Percentiles rank a stretch among this genome's conserved stretches.
Conservation (phyloP, 2,888 invertebrate species). For the Gastrophysa polygoni region DNA sequence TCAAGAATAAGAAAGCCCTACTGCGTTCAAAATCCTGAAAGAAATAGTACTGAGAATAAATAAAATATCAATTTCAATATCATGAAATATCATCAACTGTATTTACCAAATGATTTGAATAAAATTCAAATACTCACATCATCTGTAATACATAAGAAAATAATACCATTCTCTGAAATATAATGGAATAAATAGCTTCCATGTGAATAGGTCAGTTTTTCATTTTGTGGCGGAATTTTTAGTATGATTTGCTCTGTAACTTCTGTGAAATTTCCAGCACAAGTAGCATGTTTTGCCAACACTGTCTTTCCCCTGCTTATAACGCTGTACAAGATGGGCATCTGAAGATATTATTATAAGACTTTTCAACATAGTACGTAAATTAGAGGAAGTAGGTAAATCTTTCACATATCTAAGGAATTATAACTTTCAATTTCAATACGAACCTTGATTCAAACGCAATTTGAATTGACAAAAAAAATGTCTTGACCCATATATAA, state of each 20-base stretch:
- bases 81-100: too few relatives aligned
- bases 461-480: too few relatives aligned
- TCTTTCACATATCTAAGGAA: too few relatives aligned
- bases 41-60: constrained; percentile 15
- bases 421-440: too few relatives aligned
- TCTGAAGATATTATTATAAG: constrained; percentile 57
- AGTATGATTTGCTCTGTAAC: constrained; percentile 89
- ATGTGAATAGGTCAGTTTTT: constrained; percentile 91
- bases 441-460: too few relatives aligned
- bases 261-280: constrained; percentile 93
- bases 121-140: constrained; percentile 69
- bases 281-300: constrained; percentile 89
- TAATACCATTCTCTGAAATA: constrained; percentile 81
- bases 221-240: constrained; percentile 87
- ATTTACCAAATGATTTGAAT: too few relatives aligned
- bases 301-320: constrained; percentile 85
- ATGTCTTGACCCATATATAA: too few relatives aligned
- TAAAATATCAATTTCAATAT: too few relatives aligned
- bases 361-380: too few relatives aligned
- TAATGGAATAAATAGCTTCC: constrained; percentile 94
- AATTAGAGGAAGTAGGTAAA: neutral
- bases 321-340: constrained; percentile 92
- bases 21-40: constrained; percentile 89
- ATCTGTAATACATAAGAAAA: constrained; percentile 95
- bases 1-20: constrained; percentile 86